phyloP scores from a whole-genome alignment of 2,797 vertebrate species.

The Nyctibius grandis region DNA sequence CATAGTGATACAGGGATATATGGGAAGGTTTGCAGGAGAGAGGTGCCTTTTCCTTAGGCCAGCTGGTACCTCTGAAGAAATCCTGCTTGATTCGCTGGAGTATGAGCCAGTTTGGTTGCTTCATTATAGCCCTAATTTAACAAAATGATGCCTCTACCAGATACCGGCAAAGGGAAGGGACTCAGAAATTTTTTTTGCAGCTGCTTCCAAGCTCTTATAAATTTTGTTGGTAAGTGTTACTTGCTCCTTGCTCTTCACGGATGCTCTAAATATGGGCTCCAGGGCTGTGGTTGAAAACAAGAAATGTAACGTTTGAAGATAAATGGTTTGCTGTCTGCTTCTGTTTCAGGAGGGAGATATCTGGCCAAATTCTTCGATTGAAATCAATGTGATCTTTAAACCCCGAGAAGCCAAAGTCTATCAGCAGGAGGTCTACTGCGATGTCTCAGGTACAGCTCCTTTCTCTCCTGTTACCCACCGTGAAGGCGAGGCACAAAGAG shows the following conservation, averaged over 20 bases:
- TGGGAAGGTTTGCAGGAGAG: too few relatives aligned
- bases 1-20: too few relatives aligned
- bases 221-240: not conserved
- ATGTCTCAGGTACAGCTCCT: conserved; percentile 79
- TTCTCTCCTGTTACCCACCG: not conserved
- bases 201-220: too few relatives aligned
- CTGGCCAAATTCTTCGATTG: conserved; percentile 77
- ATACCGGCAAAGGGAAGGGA: too few relatives aligned
- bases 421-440: conserved; percentile 80
- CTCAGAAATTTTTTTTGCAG: too few relatives aligned
- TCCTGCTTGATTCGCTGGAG: too few relatives aligned
- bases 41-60: too few relatives aligned
- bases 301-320: not conserved
- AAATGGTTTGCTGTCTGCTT: conserved; percentile 28
- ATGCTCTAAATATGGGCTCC: not conserved
- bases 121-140: too few relatives aligned
- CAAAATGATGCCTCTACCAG: too few relatives aligned
- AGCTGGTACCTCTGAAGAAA: too few relatives aligned
- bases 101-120: too few relatives aligned
- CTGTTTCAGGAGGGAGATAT: conserved; percentile 82
- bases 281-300: not conserved
- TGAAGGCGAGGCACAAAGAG: accelerated
- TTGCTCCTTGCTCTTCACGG: not conserved
- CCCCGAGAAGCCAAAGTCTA: conserved; percentile 80
- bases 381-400: conserved; percentile 81